Conservation (phyloP, 2,888 invertebrate genomes). For the Drosophila percnosoma region DNA sequence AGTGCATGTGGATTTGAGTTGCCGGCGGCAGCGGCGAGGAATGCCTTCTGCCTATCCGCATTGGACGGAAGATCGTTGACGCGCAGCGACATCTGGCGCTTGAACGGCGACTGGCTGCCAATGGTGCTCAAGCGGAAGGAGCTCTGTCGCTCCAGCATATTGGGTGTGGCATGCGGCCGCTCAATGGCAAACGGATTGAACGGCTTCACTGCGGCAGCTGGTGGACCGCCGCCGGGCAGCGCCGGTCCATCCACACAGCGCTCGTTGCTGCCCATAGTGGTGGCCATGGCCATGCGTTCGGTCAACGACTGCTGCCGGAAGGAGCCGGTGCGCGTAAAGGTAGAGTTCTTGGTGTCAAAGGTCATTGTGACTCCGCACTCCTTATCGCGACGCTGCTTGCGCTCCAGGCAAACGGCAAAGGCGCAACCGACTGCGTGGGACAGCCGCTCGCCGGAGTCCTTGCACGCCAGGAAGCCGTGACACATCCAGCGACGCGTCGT, state of each 20-base stretch:
- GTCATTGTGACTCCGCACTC: conserved; percentile 97
- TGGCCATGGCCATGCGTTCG: conserved; percentile 88
- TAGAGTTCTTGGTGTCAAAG: conserved; percentile 94
- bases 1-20: conserved; percentile 57
- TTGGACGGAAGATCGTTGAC: conserved; percentile 98
- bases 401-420: conserved; percentile 98
- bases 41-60: conserved; percentile 90
- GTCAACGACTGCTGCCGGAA: conserved; percentile 94
- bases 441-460: conserved; percentile 98
- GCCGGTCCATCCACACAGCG: conserved; percentile 82
- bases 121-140: conserved; percentile 95
- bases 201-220: conserved; percentile 86
- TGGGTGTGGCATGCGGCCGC: conserved; percentile 97
- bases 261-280: conserved; percentile 86
- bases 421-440: conserved; percentile 99
- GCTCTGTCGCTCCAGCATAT: conserved; percentile 97
- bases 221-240: conserved; percentile 53
- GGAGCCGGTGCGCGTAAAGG: conserved; percentile 96
- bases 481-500: conserved; percentile 99
- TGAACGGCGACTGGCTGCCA: conserved; percentile 94
- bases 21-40: conserved; percentile 82
- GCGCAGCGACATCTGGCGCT: conserved; percentile 97
- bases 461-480: conserved; percentile 98
- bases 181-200: conserved; percentile 97
- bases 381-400: conserved; percentile 98